Evolutionary conservation across 2,888 invertebrate genomes (phyloP).

Genomic region (Epistrophe eligans): DNA sequence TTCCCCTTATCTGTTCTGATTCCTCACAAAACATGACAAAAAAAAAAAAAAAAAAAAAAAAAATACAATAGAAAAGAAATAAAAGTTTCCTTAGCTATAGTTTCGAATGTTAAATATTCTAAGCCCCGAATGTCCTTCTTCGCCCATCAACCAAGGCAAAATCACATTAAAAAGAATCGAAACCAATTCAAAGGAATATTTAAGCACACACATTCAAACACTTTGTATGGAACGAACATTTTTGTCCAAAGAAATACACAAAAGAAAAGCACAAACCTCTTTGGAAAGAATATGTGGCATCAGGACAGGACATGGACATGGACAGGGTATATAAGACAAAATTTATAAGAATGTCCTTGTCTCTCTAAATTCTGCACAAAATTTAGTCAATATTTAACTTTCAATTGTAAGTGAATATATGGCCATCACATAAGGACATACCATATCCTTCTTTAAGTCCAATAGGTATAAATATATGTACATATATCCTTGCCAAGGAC

Average conservation of each 20-base stretch:
- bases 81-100: slow-evolving; percentile 43
- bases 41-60: slow-evolving; percentile 25
- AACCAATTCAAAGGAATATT: slow-evolving; percentile 68
- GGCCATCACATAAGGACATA: slow-evolving; percentile 31
- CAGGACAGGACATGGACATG: background rate
- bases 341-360: slow-evolving; percentile 57
- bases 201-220: slow-evolving; percentile 37
- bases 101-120: slow-evolving; percentile 60
- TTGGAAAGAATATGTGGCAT: slow-evolving; percentile 50
- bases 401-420: slow-evolving; percentile 61
- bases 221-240: background rate
- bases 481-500: slow-evolving; percentile 37
- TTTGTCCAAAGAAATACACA: slow-evolving; percentile 34
- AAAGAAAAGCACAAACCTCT: slow-evolving; percentile 22
- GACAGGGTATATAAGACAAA: background rate
- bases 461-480: slow-evolving; percentile 20
- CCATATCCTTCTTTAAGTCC: background rate
- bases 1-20: slow-evolving; percentile 18
- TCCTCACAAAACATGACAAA: slow-evolving; percentile 17
- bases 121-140: slow-evolving; percentile 22
- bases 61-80: background rate
- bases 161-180: slow-evolving; percentile 67
- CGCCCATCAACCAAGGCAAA: slow-evolving; percentile 29
- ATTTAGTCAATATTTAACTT: slow-evolving; percentile 72
- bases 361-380: slow-evolving; percentile 46